A percentile compares a stretch with the other conserved stretches of the same genome.
phyloP scores from a whole-genome alignment of 2,888 invertebrate species.

The Drosophila birchii region DNA sequence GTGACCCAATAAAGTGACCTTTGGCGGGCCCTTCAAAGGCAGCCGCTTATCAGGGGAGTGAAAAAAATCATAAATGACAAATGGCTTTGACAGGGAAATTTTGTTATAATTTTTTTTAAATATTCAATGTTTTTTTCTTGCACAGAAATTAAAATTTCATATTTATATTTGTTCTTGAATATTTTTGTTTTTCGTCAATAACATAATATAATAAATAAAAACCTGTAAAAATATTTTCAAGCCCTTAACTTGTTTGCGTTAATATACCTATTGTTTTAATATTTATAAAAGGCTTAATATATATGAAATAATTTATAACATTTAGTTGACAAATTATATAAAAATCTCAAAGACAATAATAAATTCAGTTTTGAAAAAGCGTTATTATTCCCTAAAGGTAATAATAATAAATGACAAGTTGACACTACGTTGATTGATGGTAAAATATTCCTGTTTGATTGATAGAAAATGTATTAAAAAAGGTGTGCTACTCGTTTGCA shows the following conservation, averaged over 20 bases:
- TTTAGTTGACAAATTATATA: background rate
- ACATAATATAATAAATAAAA: too few species aligned
- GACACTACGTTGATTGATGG: background rate
- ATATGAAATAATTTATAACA: rapidly evolving
- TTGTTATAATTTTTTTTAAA: background rate
- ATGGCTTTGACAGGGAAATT: background rate
- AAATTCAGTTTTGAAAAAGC: background rate
- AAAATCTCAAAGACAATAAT: background rate
- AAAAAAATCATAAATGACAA: constrained; percentile 1
- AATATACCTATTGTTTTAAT: too few species aligned
- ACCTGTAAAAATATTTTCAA: background rate
- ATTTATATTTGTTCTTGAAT: background rate
- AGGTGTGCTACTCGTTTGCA: background rate
- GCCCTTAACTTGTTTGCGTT: background rate
- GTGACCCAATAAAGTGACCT: constrained; percentile 36
- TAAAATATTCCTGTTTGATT: background rate
- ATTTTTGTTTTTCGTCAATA: too few species aligned
- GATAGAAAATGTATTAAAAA: background rate
- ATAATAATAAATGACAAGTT: background rate
- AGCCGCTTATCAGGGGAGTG: constrained; percentile 43
- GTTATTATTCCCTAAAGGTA: background rate
- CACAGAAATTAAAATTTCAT: too few species aligned
- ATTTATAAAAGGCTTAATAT: background rate
- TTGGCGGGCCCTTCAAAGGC: constrained; percentile 43
- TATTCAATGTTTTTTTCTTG: background rate